Percentiles rank a stretch among this genome's conserved stretches.
These are phyloP conservation scores for Neosilurus mollespiculum DNA, from an alignment of 2,797 vertebrate genomes.

Conservation along the genomic window DNA sequence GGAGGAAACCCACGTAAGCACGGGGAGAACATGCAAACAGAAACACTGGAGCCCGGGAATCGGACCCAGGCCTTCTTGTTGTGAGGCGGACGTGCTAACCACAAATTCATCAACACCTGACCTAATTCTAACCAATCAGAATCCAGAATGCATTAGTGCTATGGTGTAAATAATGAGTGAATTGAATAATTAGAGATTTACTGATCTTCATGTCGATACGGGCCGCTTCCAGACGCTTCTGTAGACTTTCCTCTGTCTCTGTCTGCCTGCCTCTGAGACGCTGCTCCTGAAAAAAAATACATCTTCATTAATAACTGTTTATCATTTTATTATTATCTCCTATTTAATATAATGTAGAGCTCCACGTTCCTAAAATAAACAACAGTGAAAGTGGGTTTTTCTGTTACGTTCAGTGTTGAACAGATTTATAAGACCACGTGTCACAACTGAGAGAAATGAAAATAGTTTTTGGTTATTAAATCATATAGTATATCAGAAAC, in stretches of 20 bases:
- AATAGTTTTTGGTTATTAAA: too few species aligned
- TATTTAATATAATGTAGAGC: not conserved
- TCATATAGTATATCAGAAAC: too few species aligned
- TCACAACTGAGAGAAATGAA: too few species aligned
- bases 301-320: not conserved
- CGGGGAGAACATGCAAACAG: too few species aligned
- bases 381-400: not conserved
- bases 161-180: not conserved
- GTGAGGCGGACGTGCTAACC: too few species aligned
- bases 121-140: not conserved
- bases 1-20: too few species aligned
- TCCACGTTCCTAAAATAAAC: not conserved
- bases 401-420: too few species aligned
- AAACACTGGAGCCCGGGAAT: too few species aligned
- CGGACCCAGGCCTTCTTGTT: too few species aligned
- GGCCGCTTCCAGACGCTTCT: constrained; percentile 83
- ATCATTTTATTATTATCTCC: not conserved
- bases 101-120: not conserved
- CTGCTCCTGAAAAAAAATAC: constrained; percentile 77
- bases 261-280: constrained; percentile 88
- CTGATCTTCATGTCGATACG: constrained; percentile 88
- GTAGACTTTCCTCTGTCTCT: constrained; percentile 89
- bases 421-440: too few species aligned
- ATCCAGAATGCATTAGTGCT: not conserved
- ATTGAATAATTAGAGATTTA: constrained; percentile 66